These are phyloP conservation scores for Eolophus roseicapilla DNA, from an alignment of 2,113 vertebrate genomes.

Conservation along the genomic window DNA sequence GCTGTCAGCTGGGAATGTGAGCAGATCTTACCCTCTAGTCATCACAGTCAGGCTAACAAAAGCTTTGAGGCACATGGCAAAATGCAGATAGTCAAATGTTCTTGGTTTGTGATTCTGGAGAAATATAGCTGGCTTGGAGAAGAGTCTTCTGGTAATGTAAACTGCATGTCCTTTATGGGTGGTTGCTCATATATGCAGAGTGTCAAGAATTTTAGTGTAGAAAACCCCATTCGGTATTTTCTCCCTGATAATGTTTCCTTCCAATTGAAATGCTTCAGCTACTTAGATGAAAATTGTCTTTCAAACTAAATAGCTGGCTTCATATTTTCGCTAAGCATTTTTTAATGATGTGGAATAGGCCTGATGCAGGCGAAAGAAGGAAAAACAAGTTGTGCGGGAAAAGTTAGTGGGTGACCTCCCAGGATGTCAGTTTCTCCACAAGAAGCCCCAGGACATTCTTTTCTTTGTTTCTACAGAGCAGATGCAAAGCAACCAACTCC, in stretches of 20 bases:
- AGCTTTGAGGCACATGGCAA: neutral
- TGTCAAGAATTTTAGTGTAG: neutral
- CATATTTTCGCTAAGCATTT: neutral
- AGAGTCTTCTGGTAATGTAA: neutral
- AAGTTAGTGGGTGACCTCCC: neutral
- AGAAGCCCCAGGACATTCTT: neutral
- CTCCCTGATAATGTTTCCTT: neutral
- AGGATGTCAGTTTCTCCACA: neutral
- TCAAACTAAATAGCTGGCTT: neutral
- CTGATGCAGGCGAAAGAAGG: neutral
- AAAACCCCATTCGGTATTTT: neutral
- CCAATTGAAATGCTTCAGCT: neutral
- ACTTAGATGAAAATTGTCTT: neutral
- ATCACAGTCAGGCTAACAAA: neutral
- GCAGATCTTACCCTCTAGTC: neutral
- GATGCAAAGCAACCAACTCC: neutral
- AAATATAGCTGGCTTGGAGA: neutral
- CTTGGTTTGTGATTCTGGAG: neutral
- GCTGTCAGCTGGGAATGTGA: conserved; percentile 1
- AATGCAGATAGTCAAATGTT: neutral
- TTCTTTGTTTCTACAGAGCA: neutral
- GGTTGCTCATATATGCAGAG: neutral
- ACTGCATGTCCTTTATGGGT: neutral
- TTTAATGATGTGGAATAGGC: neutral
- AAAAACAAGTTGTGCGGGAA: neutral